Evolutionary conservation across 2,113 vertebrate genomes (phyloP).

Genomic region (Gymnobelideus leadbeateri): DNA sequence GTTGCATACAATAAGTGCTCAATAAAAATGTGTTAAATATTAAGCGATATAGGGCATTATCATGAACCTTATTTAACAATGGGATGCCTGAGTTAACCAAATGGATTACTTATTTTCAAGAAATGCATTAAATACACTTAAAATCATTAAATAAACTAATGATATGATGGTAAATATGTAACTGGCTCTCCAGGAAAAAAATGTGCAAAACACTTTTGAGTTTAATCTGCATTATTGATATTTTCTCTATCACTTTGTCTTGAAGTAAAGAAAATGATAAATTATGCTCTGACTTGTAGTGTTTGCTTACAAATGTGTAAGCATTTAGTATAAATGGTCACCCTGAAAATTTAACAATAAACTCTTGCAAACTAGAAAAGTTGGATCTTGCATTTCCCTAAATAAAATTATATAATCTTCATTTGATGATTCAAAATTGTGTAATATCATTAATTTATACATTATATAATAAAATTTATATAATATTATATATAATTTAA

Average conservation of each 20-base stretch:
- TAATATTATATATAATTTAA: too few relatives aligned
- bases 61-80: background rate
- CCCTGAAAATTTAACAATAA: background rate
- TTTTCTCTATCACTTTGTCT: background rate
- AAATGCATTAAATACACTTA: background rate
- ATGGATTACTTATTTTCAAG: background rate
- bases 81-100: background rate
- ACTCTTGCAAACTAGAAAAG: background rate
- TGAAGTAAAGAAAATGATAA: background rate
- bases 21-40: background rate
- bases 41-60: background rate
- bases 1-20: too few relatives aligned
- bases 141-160: constrained; percentile 28
- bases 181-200: background rate
- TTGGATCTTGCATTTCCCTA: background rate
- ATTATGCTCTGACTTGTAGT: background rate
- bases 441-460: too few relatives aligned
- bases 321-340: background rate
- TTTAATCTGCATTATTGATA: background rate
- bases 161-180: background rate
- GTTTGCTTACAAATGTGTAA: too few relatives aligned
- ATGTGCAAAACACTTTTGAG: background rate
- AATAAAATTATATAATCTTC: background rate
- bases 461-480: too few relatives aligned
- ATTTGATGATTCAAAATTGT: background rate